phyloP scores from a whole-genome alignment of 2,113 vertebrate species.

The Charadrius vociferus region DNA sequence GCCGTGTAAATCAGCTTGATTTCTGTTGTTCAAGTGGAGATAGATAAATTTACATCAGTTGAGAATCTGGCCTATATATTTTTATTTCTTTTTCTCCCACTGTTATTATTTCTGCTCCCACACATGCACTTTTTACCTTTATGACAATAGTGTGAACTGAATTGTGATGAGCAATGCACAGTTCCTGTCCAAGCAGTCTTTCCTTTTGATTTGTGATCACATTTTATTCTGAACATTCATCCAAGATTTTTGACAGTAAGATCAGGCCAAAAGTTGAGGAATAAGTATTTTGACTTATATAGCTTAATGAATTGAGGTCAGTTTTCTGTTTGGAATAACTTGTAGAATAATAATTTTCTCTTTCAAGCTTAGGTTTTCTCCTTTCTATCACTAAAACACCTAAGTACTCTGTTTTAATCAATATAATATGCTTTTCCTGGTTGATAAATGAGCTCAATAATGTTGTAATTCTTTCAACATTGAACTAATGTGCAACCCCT shows the following conservation, averaged over 20 bases:
- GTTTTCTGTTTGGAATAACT: constrained; percentile 2
- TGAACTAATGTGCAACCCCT: background rate
- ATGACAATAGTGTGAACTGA: background rate
- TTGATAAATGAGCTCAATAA: constrained; percentile 15
- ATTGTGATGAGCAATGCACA: background rate
- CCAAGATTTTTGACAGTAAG: background rate
- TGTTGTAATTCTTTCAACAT: constrained; percentile 23
- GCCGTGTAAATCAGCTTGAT: background rate
- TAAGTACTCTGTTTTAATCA: constrained; percentile 17
- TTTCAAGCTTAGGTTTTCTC: background rate
- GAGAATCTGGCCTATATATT: background rate
- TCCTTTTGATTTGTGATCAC: background rate
- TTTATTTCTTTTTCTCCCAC: background rate
- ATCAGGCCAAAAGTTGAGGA: constrained; percentile 27
- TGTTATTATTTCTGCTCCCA: background rate
- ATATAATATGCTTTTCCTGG: background rate
- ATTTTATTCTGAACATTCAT: background rate
- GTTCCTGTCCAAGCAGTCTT: background rate
- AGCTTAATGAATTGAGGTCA: background rate
- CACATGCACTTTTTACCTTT: background rate
- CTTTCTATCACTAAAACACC: background rate
- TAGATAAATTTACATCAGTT: background rate
- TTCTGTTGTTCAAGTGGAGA: background rate
- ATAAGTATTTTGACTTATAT: background rate
- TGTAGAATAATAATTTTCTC: constrained; percentile 19